Evolutionary conservation across 2,888 invertebrate species (phyloP).

Genomic region (Nemotelus pantherinus): DNA sequence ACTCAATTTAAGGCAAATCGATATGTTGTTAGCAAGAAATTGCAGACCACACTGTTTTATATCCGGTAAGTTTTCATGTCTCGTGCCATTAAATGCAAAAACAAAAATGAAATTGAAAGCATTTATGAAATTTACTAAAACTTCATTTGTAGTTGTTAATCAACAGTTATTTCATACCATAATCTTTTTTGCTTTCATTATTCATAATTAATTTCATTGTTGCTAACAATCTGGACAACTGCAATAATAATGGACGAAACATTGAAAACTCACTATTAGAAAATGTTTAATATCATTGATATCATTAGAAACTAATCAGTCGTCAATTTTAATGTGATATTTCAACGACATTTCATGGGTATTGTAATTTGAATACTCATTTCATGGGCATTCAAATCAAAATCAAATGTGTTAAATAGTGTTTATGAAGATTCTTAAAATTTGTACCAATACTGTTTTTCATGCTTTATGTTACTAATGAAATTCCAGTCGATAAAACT

Average conservation of each 20-base stretch:
- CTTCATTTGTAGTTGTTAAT: too few species aligned
- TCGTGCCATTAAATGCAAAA: conserved; percentile 21
- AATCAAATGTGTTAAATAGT: too few species aligned
- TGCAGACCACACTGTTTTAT: conserved; percentile 22
- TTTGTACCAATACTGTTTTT: too few species aligned
- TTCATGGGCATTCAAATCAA: too few species aligned
- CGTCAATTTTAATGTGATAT: neutral
- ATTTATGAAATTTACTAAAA: neutral
- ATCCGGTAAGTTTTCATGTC: conserved; percentile 41
- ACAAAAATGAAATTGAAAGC: neutral
- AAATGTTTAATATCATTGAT: neutral
- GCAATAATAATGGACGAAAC: conserved; percentile 29
- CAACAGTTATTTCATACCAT: too few species aligned
- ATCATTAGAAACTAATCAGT: neutral
- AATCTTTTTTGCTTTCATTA: neutral
- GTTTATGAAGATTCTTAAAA: too few species aligned
- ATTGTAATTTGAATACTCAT: too few species aligned
- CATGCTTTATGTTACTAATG: too few species aligned
- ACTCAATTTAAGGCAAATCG: conserved; percentile 28
- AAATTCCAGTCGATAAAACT: too few species aligned
- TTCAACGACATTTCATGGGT: too few species aligned
- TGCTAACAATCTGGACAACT: neutral
- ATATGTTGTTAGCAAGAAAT: conserved; percentile 8
- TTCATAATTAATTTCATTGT: conserved; percentile 1
- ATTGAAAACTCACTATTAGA: conserved; percentile 34